Evolutionary conservation across 2,797 vertebrate species (phyloP), one percentile per base, ranked within the genome.

Genomic region (Cottoperca gobio): DNA sequence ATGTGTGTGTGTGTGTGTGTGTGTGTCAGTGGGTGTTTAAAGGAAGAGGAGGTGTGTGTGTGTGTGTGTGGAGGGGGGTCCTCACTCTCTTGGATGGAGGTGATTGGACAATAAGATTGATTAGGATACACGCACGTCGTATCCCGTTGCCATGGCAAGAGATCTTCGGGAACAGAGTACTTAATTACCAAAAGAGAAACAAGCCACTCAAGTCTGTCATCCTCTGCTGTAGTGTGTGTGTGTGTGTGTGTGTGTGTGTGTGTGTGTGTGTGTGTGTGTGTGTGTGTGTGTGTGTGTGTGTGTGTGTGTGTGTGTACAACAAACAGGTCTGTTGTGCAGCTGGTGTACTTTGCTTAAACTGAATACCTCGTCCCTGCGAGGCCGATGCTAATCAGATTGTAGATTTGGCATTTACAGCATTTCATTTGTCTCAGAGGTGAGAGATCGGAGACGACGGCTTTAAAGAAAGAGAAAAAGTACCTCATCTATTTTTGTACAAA

Each of bases 171-270:
- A 83, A 72, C 65, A 66, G 81, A 90, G 73, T 77, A 90, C 80
- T 90, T 84, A 31, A 86, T 82, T 88, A 88, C 87, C 86, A 58
- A 31, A 4, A 35, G 78, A 84, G 57, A 70, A 75, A 58, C 64
- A 72, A 83, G 70, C 57, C 73, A 76, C 68, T 73, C 31, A 70
- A 72, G 70, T 65, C 71, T 69, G 82, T 79, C 74, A 81, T 81
- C 68, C 45, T 81, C 70, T 46, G 28, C 49, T 78, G 35, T 53
- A 62, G 37, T 64, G 37, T 10, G 8, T 26, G 4, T 16, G 24
- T 69, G 67, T 66, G 67, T 52, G 49, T 70, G 39, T 53, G 57
- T 64, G 17, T 63, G 50, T 59, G 70, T 43, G 40, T 60, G 37
- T 59, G 63, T 76, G 73, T 53, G 65, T 63, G 35, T 61, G 35